phyloP scores from a whole-genome alignment of 2,888 invertebrate species.

The Coelinius sp. region DNA sequence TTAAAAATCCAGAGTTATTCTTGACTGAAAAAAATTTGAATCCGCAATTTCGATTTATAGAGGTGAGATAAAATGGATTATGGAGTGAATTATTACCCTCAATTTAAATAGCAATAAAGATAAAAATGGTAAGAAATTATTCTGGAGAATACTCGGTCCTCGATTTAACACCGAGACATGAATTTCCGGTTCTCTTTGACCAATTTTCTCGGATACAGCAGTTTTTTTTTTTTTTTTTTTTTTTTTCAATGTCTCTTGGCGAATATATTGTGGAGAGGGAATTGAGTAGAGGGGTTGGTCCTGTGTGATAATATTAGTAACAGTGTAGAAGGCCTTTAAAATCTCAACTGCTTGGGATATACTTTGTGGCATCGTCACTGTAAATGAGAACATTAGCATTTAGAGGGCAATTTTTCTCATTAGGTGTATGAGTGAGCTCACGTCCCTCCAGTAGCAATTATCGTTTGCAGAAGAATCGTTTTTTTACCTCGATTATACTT shows the following conservation, averaged over 20 bases:
- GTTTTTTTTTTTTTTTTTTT: no score
- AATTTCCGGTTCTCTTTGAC: neutral
- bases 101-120: neutral
- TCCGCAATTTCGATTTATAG: neutral
- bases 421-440: conserved; percentile 39
- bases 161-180: neutral
- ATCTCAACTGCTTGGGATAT: conserved; percentile 32
- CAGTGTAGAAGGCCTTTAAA: conserved; percentile 37
- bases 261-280: neutral
- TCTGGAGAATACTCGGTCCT: neutral
- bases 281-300: neutral
- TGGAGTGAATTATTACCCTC: neutral
- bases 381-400: conserved; percentile 61
- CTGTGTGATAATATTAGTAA: conserved; percentile 2
- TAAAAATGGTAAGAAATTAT: neutral
- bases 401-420: conserved; percentile 56
- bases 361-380: conserved; percentile 30
- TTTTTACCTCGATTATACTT: neutral
- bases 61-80: neutral
- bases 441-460: conserved; percentile 25
- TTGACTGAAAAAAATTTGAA: neutral
- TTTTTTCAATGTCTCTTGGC: neutral
- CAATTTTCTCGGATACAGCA: neutral
- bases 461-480: conserved; percentile 6
- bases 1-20: neutral